These are phyloP conservation scores for Hylyphantes graminicola DNA, from an alignment of 1,140 invertebrate species.

Conservation along the genomic window DNA sequence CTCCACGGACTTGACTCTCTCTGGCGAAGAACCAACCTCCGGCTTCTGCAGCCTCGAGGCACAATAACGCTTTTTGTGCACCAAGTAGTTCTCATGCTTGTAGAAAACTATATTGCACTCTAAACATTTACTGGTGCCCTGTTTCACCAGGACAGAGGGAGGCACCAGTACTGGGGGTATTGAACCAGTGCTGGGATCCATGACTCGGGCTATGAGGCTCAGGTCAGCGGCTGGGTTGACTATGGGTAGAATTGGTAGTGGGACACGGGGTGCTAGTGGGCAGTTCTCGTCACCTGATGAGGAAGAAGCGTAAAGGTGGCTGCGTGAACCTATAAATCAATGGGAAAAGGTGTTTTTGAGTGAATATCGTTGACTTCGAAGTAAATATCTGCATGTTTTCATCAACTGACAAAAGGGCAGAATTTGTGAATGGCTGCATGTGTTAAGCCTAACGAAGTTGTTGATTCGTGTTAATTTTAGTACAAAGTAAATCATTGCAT, in stretches of 20 bases:
- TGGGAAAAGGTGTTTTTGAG: no score
- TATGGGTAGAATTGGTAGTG: constrained; percentile 20
- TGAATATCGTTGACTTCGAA: no score
- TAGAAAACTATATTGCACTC: constrained; percentile 98
- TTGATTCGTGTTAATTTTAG: no score
- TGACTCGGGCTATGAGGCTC: not conserved
- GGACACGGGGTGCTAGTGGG: not conserved
- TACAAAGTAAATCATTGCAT: no score
- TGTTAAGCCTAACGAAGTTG: no score
- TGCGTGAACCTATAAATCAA: not conserved
- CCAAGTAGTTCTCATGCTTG: constrained; percentile 92
- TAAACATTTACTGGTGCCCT: constrained; percentile 88
- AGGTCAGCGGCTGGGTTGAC: constrained; percentile 6
- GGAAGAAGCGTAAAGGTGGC: constrained; percentile 16
- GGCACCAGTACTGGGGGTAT: constrained; percentile 59
- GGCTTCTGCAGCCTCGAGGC: constrained; percentile 73
- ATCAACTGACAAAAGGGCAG: no score
- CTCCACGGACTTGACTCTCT: not conserved
- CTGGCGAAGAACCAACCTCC: constrained; percentile 4
- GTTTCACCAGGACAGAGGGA: constrained; percentile 65
- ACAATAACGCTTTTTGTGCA: constrained; percentile 95
- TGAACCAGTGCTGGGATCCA: not conserved
- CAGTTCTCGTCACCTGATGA: constrained; percentile 26
- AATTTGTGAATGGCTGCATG: no score
- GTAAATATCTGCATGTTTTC: no score